Conservation (phyloP, 1,140 invertebrate species). For the Theocolax elegans region DNA sequence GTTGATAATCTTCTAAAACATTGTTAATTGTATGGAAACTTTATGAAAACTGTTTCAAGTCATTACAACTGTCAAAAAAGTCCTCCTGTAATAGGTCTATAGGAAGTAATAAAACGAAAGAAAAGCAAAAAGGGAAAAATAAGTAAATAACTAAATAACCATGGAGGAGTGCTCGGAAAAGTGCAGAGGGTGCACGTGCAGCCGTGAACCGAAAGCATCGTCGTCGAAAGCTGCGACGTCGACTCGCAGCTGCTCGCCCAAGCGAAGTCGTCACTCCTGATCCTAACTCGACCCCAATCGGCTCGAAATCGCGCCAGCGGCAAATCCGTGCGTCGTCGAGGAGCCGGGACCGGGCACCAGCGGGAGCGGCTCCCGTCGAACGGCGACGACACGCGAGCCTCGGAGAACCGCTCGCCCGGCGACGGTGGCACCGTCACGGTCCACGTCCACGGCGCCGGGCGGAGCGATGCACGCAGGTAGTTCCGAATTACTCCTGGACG, state of each 20-base stretch:
- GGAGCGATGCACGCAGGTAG: constrained; percentile 24
- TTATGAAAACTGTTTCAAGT: too few relatives aligned
- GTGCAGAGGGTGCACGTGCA: neutral
- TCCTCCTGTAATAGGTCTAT: too few relatives aligned
- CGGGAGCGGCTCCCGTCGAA: neutral
- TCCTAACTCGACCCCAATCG: constrained; percentile 38
- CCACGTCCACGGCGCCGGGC: constrained; percentile 8
- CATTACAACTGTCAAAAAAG: too few relatives aligned
- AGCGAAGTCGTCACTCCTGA: constrained; percentile 20
- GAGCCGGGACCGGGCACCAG: neutral
- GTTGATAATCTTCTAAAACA: too few relatives aligned
- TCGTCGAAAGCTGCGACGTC: neutral
- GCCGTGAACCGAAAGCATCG: neutral
- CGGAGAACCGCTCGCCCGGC: neutral
- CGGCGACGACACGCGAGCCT: neutral
- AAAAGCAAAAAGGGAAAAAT: too few relatives aligned
- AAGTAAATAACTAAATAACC: too few relatives aligned
- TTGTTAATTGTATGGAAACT: too few relatives aligned
- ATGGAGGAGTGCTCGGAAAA: constrained; percentile 12
- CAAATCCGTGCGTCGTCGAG: neutral
- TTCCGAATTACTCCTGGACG: constrained; percentile 29
- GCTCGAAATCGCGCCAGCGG: constrained; percentile 6
- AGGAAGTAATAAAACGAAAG: too few relatives aligned
- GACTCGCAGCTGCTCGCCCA: neutral
- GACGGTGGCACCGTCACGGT: constrained; percentile 15